phyloP scores from a whole-genome alignment of 2,797 vertebrate genomes.

The Lophotriccus pileatus region DNA sequence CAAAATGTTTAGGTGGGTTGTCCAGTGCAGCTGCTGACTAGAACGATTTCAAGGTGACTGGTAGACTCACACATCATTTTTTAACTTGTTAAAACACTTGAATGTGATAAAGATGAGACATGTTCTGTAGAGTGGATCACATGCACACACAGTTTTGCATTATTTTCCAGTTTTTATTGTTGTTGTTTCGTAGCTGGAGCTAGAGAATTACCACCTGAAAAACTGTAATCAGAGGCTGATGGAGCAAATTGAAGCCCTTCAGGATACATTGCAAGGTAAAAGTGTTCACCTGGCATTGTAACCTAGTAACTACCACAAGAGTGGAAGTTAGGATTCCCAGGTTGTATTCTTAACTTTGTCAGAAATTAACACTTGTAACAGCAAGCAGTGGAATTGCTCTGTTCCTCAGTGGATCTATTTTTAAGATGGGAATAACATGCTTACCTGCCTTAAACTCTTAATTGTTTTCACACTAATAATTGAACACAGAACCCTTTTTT shows the following conservation, averaged over 20 bases:
- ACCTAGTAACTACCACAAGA: background rate
- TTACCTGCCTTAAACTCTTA: background rate
- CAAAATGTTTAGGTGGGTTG: background rate
- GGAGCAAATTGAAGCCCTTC: constrained; percentile 85
- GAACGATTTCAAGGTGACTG: background rate
- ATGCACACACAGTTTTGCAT: background rate
- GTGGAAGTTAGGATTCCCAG: background rate
- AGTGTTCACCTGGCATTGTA: background rate
- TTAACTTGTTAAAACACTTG: background rate
- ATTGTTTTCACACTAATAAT: background rate
- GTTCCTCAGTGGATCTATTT: background rate
- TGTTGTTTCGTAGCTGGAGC: constrained; percentile 83
- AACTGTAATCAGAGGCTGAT: constrained; percentile 83
- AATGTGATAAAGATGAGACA: background rate
- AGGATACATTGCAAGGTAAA: constrained; percentile 86
- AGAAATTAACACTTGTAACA: background rate
- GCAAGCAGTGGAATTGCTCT: background rate
- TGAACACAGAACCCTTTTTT: background rate
- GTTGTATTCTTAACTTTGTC: background rate
- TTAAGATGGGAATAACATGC: background rate
- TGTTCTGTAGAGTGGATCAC: background rate
- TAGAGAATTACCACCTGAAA: constrained; percentile 90
- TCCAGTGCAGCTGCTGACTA: background rate
- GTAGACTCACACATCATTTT: background rate
- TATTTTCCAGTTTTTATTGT: constrained; percentile 12